Percentiles rank a stretch among this genome's conserved stretches.
These are phyloP conservation scores for Biston stratarius DNA, from an alignment of 2,888 invertebrate genomes.

Conservation along the genomic window DNA sequence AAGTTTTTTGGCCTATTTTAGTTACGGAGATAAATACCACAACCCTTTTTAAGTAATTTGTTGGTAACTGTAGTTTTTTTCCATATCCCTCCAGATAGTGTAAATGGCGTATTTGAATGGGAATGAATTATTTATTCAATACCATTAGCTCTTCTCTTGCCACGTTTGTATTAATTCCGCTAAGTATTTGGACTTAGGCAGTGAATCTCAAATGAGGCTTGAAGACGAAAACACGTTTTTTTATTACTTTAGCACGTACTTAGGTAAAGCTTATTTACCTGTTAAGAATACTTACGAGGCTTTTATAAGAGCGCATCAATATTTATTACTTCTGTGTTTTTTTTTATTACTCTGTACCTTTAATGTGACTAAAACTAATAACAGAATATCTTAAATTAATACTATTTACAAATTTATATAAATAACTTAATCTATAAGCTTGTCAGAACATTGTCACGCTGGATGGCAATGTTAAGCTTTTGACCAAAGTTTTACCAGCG, in stretches of 20 bases:
- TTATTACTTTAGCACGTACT: conserved; percentile 17
- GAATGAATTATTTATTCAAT: conserved; percentile 60
- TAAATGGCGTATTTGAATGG: conserved; percentile 63
- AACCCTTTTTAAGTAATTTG: too few species aligned
- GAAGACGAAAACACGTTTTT: conserved; percentile 26
- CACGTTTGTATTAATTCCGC: conserved; percentile 36
- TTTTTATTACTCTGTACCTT: too few species aligned
- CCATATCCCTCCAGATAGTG: conserved; percentile 56
- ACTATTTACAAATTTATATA: too few species aligned
- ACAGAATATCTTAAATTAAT: too few species aligned
- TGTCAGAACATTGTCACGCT: too few species aligned
- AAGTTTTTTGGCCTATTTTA: too few species aligned
- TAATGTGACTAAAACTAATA: too few species aligned
- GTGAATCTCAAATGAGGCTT: conserved; percentile 36
- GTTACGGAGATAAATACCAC: too few species aligned
- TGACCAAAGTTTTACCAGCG: too few species aligned
- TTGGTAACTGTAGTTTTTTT: conserved; percentile 52
- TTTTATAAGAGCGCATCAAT: not conserved
- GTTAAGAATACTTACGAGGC: conserved; percentile 10
- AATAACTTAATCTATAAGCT: too few species aligned
- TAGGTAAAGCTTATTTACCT: conserved; percentile 23
- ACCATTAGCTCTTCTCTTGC: conserved; percentile 45
- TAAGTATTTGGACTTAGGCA: conserved; percentile 35
- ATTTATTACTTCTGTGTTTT: not conserved
- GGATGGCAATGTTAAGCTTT: too few species aligned